Conservation (phyloP, 2,888 invertebrate genomes). For the Megalurothrips usitatus region DNA sequence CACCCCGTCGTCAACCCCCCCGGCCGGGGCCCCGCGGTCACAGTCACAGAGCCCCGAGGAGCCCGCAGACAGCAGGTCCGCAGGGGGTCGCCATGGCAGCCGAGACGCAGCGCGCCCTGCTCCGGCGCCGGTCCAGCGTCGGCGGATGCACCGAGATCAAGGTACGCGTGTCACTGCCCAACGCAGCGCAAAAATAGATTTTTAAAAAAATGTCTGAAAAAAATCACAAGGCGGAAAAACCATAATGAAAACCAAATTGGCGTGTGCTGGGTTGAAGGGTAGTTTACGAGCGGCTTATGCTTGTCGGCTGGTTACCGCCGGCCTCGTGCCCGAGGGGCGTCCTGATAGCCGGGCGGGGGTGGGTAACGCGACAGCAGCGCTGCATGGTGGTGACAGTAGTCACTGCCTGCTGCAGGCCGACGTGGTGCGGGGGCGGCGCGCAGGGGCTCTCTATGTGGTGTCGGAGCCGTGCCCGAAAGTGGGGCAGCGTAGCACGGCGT, state of each 20-base stretch:
- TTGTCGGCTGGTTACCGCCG: too few species aligned
- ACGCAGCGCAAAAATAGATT: too few species aligned
- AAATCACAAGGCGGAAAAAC: too few species aligned
- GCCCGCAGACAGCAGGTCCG: not conserved
- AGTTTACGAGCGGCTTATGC: too few species aligned
- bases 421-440: not conserved
- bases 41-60: not conserved
- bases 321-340: too few species aligned
- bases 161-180: not conserved
- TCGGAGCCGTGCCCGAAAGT: not conserved
- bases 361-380: too few species aligned
- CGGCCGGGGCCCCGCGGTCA: not conserved
- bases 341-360: too few species aligned
- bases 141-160: slow-evolving; percentile 2
- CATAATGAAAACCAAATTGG: too few species aligned
- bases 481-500: not conserved
- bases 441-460: not conserved
- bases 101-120: not conserved
- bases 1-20: not conserved
- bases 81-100: not conserved
- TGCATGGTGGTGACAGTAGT: too few species aligned
- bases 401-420: not conserved
- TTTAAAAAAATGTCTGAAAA: too few species aligned
- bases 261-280: too few species aligned
- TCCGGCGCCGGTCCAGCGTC: slow-evolving; percentile 1